Conservation (phyloP, 2,888 invertebrate genomes). For the Helobdella robusta region DNA sequence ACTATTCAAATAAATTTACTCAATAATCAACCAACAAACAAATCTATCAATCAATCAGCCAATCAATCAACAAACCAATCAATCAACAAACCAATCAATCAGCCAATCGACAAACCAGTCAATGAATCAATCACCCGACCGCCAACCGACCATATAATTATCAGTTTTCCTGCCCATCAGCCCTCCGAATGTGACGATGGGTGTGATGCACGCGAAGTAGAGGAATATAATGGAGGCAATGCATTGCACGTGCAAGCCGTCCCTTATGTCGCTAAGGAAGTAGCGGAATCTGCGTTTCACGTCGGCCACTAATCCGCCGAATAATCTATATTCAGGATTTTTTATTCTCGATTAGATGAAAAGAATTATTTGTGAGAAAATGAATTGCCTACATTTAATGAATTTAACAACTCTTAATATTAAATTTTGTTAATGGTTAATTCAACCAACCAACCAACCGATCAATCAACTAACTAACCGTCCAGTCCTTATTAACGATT, state of each 20-base stretch:
- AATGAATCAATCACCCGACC: too few relatives aligned
- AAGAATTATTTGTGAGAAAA: background rate
- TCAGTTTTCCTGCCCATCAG: conserved; percentile 45
- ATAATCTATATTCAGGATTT: conserved; percentile 44
- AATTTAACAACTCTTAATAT: background rate
- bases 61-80: too few relatives aligned
- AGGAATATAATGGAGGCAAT: conserved; percentile 47
- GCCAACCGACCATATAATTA: conserved; percentile 42
- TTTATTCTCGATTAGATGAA: background rate
- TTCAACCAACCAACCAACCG: too few relatives aligned
- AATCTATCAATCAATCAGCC: too few relatives aligned
- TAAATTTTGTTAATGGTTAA: background rate
- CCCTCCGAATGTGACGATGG: conserved; percentile 50
- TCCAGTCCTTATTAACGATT: conserved; percentile 14
- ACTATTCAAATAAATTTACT: too few relatives aligned
- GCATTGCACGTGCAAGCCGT: conserved; percentile 46
- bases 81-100: too few relatives aligned
- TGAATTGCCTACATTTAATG: background rate
- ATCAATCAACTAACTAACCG: too few relatives aligned
- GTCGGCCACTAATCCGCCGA: conserved; percentile 46
- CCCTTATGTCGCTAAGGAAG: conserved; percentile 48
- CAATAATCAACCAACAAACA: too few relatives aligned
- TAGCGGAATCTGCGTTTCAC: conserved; percentile 43
- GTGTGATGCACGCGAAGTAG: conserved; percentile 49
- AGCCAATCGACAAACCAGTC: too few relatives aligned